Conservation (phyloP, 1,140 invertebrate genomes). For the Drosophila tropicalis region DNA sequence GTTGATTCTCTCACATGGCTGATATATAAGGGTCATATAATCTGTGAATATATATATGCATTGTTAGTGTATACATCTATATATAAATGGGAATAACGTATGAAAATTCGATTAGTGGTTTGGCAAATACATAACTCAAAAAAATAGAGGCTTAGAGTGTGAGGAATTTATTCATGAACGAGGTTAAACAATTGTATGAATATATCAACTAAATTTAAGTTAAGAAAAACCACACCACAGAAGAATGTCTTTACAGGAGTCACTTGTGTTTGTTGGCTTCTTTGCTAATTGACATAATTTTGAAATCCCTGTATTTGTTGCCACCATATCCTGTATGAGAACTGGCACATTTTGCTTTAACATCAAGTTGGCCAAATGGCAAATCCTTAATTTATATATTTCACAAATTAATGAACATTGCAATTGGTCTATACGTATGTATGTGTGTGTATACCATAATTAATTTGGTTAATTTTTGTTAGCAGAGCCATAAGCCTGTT, state of each 20-base stretch:
- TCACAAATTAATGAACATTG: conserved; percentile 1
- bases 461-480: background rate
- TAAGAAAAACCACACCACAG: too few relatives aligned
- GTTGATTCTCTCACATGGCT: conserved; percentile 53
- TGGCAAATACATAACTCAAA: conserved; percentile 43
- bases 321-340: background rate
- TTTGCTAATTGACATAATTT: too few relatives aligned
- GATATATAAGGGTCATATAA: conserved; percentile 70
- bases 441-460: background rate
- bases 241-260: too few relatives aligned
- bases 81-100: conserved; percentile 29
- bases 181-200: too few relatives aligned
- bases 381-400: background rate
- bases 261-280: too few relatives aligned
- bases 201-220: too few relatives aligned
- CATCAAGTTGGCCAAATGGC: background rate
- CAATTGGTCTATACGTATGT: background rate
- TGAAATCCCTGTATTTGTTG: too few relatives aligned
- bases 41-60: conserved; percentile 62
- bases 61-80: background rate
- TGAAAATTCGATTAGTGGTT: conserved; percentile 75
- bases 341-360: background rate
- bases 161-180: too few relatives aligned
- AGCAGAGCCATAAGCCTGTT: background rate
- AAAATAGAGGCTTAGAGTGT: background rate